Conservation (phyloP, 2,797 vertebrate genomes). For the Tapera naevia region DNA sequence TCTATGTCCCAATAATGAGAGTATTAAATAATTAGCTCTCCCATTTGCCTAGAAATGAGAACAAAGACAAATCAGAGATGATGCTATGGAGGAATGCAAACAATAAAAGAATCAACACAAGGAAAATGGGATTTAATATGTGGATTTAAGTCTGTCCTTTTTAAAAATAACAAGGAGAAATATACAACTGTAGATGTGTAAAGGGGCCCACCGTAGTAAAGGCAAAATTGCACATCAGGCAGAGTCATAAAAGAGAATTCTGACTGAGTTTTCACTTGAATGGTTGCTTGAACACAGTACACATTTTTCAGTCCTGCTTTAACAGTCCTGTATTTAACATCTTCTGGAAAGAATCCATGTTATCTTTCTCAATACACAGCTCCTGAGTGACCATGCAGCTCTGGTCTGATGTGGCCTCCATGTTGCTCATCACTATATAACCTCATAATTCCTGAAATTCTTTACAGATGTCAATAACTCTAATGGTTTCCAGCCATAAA, state of each 20-base stretch:
- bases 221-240: background rate
- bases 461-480: constrained; percentile 40
- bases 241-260: background rate
- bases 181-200: background rate
- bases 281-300: background rate
- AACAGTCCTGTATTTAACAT: constrained; percentile 36
- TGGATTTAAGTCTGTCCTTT: background rate
- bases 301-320: background rate
- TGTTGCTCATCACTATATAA: constrained; percentile 15
- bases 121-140: background rate
- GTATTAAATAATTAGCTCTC: background rate
- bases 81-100: background rate
- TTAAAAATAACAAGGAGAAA: background rate
- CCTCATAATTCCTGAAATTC: constrained; percentile 36
- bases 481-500: constrained; percentile 12
- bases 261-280: background rate
- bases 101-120: background rate
- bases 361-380: constrained; percentile 10
- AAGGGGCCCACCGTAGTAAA: background rate
- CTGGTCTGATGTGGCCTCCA: constrained; percentile 15
- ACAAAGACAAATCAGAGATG: background rate
- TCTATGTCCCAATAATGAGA: background rate
- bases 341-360: constrained; percentile 37
- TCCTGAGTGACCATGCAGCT: constrained; percentile 23
- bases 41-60: background rate